phyloP scores from a whole-genome alignment of 2,113 vertebrate genomes.

The Amphilophus citrinellus region DNA sequence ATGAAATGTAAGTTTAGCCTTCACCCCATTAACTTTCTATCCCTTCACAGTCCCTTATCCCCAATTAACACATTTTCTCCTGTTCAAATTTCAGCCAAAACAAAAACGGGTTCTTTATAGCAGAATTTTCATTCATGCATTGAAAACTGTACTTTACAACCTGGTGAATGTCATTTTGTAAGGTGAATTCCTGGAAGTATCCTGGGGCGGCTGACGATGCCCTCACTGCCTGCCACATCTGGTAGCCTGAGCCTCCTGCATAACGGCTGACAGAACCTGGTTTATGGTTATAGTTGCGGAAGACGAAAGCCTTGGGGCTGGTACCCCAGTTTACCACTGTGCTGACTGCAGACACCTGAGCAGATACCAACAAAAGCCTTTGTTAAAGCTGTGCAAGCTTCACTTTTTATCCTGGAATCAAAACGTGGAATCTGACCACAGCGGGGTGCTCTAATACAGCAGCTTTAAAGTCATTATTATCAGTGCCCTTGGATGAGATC shows the following conservation, averaged over 20 bases:
- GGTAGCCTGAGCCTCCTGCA: conserved; percentile 73
- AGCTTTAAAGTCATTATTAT: background rate
- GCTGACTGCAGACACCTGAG: conserved; percentile 82
- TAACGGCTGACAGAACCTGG: conserved; percentile 78
- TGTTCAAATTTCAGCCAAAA: background rate
- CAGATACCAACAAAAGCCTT: background rate
- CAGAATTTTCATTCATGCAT: background rate
- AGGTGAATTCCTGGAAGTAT: conserved; percentile 80
- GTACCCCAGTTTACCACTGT: conserved; percentile 83
- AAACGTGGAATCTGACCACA: background rate
- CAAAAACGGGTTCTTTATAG: too few relatives aligned
- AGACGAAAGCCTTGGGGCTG: conserved; percentile 81
- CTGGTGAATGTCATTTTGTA: conserved; percentile 82
- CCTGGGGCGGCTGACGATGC: conserved; percentile 83
- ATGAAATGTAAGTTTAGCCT: too few relatives aligned
- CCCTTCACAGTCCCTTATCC: background rate
- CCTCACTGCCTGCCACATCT: conserved; percentile 82
- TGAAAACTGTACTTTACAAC: conserved; percentile 42
- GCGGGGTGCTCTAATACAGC: background rate
- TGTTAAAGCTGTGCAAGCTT: background rate
- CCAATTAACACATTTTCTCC: background rate
- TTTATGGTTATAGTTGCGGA: conserved; percentile 82
- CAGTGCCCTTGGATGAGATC: background rate
- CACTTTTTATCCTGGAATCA: background rate
- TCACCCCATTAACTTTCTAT: background rate